Conservation (phyloP, 2,888 invertebrate species). For the Eustalomyia histrio region DNA sequence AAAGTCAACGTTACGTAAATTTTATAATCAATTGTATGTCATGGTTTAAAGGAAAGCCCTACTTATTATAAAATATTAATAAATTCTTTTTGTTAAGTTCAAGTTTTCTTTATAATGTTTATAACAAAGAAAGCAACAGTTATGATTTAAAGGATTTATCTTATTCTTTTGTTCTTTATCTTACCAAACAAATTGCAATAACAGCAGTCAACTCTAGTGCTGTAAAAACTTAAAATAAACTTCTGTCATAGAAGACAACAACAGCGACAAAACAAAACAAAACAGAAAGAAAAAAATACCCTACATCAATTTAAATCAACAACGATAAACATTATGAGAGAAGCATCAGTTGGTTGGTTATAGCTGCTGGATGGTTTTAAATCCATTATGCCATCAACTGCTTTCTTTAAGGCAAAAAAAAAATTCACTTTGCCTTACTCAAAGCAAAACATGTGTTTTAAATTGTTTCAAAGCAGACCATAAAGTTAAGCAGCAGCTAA, state of each 20-base stretch:
- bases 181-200: background rate
- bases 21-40: background rate
- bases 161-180: background rate
- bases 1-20: too few species aligned
- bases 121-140: background rate
- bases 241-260: background rate
- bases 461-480: background rate
- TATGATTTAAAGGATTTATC: background rate
- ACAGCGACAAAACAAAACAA: too few species aligned
- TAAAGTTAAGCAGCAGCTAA: background rate
- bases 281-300: background rate
- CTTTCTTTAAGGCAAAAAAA: too few species aligned
- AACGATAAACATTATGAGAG: background rate
- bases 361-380: background rate
- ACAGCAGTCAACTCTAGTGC: background rate
- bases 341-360: background rate
- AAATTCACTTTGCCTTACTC: background rate
- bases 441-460: background rate
- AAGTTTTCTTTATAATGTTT: background rate
- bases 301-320: background rate
- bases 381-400: background rate
- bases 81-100: background rate
- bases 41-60: background rate
- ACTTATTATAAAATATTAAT: background rate
- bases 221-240: background rate